Evolutionary conservation across 2,888 invertebrate species (phyloP), one percentile per base, ranked within the genome.

Genomic region (Augiades crinisus): DNA sequence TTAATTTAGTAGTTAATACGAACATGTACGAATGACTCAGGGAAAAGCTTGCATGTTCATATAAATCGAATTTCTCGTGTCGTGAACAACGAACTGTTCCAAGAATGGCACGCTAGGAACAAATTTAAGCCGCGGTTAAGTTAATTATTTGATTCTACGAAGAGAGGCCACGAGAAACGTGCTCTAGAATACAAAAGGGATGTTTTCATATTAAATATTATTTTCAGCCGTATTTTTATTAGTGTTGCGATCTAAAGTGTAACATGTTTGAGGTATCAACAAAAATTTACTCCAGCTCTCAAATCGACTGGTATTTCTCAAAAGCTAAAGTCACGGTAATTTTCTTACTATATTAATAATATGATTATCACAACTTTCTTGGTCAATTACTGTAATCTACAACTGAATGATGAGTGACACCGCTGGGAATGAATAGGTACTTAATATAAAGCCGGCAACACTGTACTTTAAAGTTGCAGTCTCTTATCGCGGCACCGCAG

Each of bases 11-110:
- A 27, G 10, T 27, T 24, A 24, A 8, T 5, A n/a, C 6, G 8
- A 12, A 6, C 2, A 12, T 7, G 33, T 33, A 2, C 10, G 12
- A 7, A 22, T 13, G 4, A 13, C 12, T 13, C 12, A n/a, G 31
- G 19, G 19, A 21, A 17, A 17, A 2, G 38, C 30, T 47, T 47
- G 47, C 38, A 40, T 47, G 47, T 33, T 47, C 22, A 16, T 21
- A 16, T 47, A 47, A 40, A 47, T 40, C 31, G 31, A 38, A 40
- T 16, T 17, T 38, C 31, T 47, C 47, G 47, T 47, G 47, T 21
- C 47, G 38, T 8, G 38, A 44, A 44, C 12, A 33, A 21, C 19
- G 33, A 19, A 19, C 17, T 27, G 13, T 16, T n/a, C 21, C 19
- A 3, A 10, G 44, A 43, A 31, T 43, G 13, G 33, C 33, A 44